These are phyloP conservation scores for Poecilobothrus nobilitatus DNA, from an alignment of 2,888 invertebrate species.

Conservation along the genomic window DNA sequence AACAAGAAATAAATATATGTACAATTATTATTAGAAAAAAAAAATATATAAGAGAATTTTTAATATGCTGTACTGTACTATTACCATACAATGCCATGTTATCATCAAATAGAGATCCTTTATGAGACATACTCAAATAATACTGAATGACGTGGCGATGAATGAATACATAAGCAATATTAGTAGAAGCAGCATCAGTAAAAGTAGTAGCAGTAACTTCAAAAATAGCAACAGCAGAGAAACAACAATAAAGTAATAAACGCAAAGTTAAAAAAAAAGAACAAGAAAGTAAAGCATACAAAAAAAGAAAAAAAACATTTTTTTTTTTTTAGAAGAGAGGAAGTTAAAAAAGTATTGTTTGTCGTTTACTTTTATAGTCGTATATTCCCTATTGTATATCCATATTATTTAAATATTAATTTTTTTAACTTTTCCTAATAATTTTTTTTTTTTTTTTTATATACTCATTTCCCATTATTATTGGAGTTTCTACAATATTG, in stretches of 20 bases:
- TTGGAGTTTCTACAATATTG: not conserved
- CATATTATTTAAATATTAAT: not conserved
- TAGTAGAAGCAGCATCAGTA: not conserved
- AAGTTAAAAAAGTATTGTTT: constrained; percentile 1
- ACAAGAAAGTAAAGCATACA: not conserved
- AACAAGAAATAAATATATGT: no score
- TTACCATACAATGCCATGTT: no score
- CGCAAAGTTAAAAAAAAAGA: no score
- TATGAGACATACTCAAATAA: not conserved
- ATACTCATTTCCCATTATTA: not conserved
- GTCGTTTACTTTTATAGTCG: not conserved
- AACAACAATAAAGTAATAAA: not conserved
- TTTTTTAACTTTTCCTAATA: no score
- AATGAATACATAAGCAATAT: not conserved
- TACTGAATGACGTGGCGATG: constrained; percentile 1
- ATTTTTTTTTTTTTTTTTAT: not conserved
- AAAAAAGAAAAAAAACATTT: not conserved
- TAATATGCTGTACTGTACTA: no score
- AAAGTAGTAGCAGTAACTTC: no score
- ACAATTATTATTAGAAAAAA: no score
- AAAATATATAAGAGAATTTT: no score
- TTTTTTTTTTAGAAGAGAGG: not conserved
- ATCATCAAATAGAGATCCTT: no score
- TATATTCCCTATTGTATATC: not conserved
- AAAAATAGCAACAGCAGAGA: no score